phyloP scores from a whole-genome alignment of 1,140 invertebrate species.

The Agrypnia vestita region DNA sequence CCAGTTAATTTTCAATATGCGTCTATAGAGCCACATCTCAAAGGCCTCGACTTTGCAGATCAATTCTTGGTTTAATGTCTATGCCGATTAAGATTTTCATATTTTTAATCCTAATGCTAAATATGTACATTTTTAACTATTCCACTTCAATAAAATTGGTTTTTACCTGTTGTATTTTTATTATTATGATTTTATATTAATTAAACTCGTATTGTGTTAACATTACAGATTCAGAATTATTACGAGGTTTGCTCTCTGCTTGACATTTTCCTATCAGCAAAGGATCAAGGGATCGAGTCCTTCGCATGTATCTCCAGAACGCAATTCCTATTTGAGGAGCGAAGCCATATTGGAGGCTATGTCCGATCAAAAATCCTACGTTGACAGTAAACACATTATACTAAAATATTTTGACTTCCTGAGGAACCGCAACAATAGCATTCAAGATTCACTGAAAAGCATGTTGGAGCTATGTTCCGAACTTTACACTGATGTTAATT shows the following conservation, averaged over 20 bases:
- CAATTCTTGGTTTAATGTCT: too few relatives aligned
- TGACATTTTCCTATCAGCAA: constrained; percentile 28
- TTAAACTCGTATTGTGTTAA: not conserved
- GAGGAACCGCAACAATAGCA: constrained; percentile 37
- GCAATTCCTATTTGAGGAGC: constrained; percentile 4
- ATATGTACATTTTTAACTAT: too few relatives aligned
- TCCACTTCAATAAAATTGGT: too few relatives aligned
- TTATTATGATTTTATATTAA: not conserved
- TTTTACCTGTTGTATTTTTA: too few relatives aligned
- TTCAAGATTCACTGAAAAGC: constrained; percentile 39
- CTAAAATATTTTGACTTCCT: constrained; percentile 27
- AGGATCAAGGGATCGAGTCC: constrained; percentile 22
- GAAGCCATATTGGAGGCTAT: constrained; percentile 26
- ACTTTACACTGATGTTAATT: constrained; percentile 51
- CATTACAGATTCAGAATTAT: constrained; percentile 55
- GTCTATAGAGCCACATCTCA: too few relatives aligned
- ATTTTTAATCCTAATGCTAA: too few relatives aligned
- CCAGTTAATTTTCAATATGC: too few relatives aligned
- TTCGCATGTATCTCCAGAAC: constrained; percentile 4
- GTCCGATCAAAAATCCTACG: constrained; percentile 51
- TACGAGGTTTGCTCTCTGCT: constrained; percentile 47
- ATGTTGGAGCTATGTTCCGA: constrained; percentile 38
- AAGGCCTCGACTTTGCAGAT: too few relatives aligned
- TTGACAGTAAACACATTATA: constrained; percentile 36
- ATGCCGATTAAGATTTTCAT: too few relatives aligned